These are phyloP conservation scores for Oscheius sp. DNA, from an alignment of 2,888 invertebrate genomes.

Conservation along the genomic window DNA sequence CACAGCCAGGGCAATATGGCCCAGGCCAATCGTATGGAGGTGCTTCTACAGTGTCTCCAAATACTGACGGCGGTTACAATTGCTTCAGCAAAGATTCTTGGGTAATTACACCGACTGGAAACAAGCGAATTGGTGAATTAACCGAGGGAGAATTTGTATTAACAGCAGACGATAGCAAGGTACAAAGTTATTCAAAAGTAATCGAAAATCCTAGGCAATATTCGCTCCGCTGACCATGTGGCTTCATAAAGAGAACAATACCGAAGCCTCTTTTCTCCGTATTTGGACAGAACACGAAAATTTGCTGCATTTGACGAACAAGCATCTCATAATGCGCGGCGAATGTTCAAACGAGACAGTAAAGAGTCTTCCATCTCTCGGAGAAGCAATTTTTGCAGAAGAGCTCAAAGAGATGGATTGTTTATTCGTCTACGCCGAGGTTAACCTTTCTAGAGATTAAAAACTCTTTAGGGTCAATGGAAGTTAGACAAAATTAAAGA, in stretches of 20 bases:
- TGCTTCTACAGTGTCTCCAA: too few species aligned
- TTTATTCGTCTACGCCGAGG: neutral
- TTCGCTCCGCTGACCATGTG: conserved; percentile 8
- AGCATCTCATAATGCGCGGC: neutral
- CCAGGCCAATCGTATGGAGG: neutral
- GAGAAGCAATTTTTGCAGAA: neutral
- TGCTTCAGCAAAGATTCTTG: conserved; percentile 5
- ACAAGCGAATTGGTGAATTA: conserved; percentile 6
- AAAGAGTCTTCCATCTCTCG: neutral
- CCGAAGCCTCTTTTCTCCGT: neutral
- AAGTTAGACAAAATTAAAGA: neutral
- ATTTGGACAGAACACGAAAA: neutral
- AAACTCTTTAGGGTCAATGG: neutral
- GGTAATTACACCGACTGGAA: neutral
- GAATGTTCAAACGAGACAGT: neutral
- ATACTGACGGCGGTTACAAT: neutral
- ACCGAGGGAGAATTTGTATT: neutral
- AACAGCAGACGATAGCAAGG: conserved; percentile 5
- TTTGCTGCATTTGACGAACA: conserved; percentile 2
- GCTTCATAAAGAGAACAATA: conserved; percentile 14
- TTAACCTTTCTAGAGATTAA: neutral
- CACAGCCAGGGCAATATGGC: neutral
- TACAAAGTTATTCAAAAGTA: neutral
- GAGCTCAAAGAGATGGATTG: conserved; percentile 9
- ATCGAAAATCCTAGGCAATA: neutral